Evolutionary conservation across 2,113 vertebrate species (phyloP).

Genomic region (Periophthalmodon schlosseri): DNA sequence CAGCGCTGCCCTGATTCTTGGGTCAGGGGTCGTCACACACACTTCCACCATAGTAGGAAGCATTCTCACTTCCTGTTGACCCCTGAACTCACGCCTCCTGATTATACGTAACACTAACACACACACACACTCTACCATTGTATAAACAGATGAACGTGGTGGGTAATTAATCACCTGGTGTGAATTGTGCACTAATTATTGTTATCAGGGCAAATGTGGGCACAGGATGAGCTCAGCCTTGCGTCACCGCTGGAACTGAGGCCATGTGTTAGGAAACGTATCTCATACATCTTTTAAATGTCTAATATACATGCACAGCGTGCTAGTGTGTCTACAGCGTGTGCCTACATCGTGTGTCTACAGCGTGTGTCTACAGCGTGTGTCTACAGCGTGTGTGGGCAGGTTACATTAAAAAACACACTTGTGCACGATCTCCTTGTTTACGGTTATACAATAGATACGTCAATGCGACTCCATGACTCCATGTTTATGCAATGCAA

Average conservation of each 20-base stretch:
- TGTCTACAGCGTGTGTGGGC: background rate
- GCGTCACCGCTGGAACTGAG: slow-evolving; percentile 4
- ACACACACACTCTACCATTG: slow-evolving; percentile 15
- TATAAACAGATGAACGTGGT: slow-evolving; percentile 25
- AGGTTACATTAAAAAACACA: background rate
- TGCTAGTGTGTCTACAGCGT: background rate
- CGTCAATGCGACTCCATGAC: background rate
- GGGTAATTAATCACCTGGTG: slow-evolving; percentile 31
- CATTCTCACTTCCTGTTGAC: slow-evolving; percentile 52
- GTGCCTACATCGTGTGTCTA: background rate
- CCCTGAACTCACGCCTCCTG: slow-evolving; percentile 9
- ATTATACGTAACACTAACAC: slow-evolving; percentile 8
- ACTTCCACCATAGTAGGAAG: slow-evolving; percentile 52
- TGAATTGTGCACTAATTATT: slow-evolving; percentile 55
- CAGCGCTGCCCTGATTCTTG: slow-evolving; percentile 12
- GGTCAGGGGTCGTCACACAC: slow-evolving; percentile 64
- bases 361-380: background rate
- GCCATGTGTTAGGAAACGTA: slow-evolving; percentile 9
- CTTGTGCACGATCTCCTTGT: background rate
- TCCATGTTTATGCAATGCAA: background rate
- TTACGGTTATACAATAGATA: slow-evolving; percentile 5
- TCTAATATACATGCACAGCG: background rate
- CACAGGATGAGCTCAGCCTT: slow-evolving; percentile 22
- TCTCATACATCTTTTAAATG: slow-evolving; percentile 12
- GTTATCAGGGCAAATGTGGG: slow-evolving; percentile 41